Evolutionary conservation across 2,888 invertebrate species (phyloP).

Genomic region (Tipula unca): DNA sequence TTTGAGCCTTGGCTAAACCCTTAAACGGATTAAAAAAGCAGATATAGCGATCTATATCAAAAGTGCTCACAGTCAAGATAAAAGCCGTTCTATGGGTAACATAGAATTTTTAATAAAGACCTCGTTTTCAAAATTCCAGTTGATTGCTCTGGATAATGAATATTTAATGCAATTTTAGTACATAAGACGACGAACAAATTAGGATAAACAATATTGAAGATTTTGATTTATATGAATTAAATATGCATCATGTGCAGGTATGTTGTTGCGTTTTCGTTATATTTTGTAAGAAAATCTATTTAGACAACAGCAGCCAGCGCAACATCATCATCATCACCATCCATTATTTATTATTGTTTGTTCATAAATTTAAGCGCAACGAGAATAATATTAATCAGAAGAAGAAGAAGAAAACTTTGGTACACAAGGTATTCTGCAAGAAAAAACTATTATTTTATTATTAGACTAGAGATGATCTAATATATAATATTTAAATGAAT

Average conservation of each 20-base stretch:
- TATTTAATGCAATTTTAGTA: no score
- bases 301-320: background rate
- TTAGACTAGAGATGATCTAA: background rate
- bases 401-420: background rate
- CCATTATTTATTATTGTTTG: background rate
- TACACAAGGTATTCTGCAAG: background rate
- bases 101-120: no score
- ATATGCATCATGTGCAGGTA: background rate
- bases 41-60: no score
- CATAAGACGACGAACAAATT: no score
- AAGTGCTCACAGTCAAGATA: no score
- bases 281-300: background rate
- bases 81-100: no score
- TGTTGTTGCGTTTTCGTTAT: background rate
- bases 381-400: background rate
- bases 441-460: background rate
- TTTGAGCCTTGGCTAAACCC: no score
- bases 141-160: no score
- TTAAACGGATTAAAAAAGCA: no score
- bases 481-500: background rate
- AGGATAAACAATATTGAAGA: no score
- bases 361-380: background rate
- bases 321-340: background rate
- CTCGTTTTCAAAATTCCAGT: no score
- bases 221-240: background rate